Evolutionary conservation across 2,797 vertebrate genomes (phyloP).

Genomic region (Erpetoichthys calabaricus): DNA sequence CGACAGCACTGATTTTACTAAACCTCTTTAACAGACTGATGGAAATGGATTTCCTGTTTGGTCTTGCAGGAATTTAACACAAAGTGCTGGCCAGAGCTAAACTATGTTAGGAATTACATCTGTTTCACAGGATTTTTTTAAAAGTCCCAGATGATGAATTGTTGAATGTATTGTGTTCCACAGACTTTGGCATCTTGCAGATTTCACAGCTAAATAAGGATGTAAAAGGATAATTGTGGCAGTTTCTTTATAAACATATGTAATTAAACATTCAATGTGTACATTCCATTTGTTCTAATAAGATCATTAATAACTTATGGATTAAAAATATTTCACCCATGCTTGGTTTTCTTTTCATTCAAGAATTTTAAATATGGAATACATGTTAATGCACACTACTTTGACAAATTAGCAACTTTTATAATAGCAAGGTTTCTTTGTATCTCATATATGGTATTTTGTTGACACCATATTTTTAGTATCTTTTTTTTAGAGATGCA

Average conservation of each 20-base stretch:
- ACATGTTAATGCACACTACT: no score
- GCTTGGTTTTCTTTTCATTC: no score
- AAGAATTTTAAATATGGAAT: no score
- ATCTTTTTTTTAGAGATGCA: no score
- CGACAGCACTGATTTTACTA: constrained; percentile 15
- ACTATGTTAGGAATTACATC: constrained; percentile 19
- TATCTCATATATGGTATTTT: no score
- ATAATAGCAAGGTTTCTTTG: no score
- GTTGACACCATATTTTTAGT: no score
- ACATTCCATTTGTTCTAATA: no score
- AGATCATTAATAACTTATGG: no score
- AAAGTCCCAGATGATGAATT: constrained; percentile 15
- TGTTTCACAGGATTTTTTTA: constrained; percentile 15
- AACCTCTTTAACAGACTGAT: constrained; percentile 16
- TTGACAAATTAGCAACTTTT: no score
- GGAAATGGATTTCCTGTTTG: constrained; percentile 23
- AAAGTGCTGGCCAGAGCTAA: constrained; percentile 17
- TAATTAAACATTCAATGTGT: background rate
- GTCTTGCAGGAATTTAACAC: constrained; percentile 18
- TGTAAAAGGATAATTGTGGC: constrained; percentile 10
- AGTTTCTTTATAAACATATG: constrained; percentile 8
- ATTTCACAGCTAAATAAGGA: constrained; percentile 19
- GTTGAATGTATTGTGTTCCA: constrained; percentile 12
- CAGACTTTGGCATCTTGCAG: constrained; percentile 7
- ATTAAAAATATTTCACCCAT: no score